Percentiles rank a stretch among this genome's conserved stretches.
Conservation (phyloP, 2,888 invertebrate species). For the Synanthedon myopaeformis region DNA sequence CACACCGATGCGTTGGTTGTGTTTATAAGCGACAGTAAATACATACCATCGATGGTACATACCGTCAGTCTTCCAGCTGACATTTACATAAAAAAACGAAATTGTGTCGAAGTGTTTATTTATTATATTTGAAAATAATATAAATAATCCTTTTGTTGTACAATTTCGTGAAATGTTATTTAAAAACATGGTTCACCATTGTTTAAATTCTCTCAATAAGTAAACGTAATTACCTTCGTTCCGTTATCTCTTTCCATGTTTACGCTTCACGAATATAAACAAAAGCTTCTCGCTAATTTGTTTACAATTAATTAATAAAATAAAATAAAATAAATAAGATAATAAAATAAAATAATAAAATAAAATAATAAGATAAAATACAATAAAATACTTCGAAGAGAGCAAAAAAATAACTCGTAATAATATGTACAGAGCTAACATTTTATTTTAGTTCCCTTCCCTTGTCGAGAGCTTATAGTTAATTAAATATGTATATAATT, state of each 20-base stretch:
- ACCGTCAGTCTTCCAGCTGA: too few species aligned
- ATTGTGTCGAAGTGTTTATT: too few species aligned
- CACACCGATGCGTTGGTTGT: too few species aligned
- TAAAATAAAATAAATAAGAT: too few species aligned
- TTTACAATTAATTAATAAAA: conserved; percentile 39
- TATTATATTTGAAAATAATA: too few species aligned
- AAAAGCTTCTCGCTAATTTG: conserved; percentile 27
- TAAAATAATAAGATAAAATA: too few species aligned
- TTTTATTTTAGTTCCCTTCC: conserved; percentile 28
- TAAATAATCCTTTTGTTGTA: too few species aligned
- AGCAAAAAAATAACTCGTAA: conserved; percentile 22
- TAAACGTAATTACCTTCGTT: conserved; percentile 13
- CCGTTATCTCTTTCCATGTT: conserved; percentile 16
- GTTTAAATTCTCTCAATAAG: conserved; percentile 10
- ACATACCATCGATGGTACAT: too few species aligned
- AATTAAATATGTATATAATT: conserved; percentile 55
- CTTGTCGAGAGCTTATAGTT: conserved; percentile 28
- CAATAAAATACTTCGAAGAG: conserved; percentile 14
- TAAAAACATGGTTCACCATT: conserved; percentile 6
- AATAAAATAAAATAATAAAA: too few species aligned
- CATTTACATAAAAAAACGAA: too few species aligned
- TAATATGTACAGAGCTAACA: conserved; percentile 21
- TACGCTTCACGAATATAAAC: conserved; percentile 14
- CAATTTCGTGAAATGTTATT: too few species aligned
- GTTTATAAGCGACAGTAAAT: too few species aligned